phyloP scores from a whole-genome alignment of 1,140 invertebrate genomes.

The Cecropterus lyciades region DNA sequence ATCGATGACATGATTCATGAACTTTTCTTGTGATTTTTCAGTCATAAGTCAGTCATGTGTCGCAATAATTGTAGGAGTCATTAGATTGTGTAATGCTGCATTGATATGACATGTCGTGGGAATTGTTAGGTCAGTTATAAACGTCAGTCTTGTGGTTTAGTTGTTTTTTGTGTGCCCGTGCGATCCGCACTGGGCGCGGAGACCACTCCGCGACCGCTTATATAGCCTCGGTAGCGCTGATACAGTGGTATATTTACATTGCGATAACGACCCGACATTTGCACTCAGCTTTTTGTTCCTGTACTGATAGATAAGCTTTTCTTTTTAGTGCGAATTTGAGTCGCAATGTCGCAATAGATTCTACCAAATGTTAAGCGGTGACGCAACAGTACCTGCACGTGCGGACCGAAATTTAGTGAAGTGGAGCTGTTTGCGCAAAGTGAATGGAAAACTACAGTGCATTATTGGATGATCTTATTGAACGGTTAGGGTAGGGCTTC shows the following conservation, averaged over 20 bases:
- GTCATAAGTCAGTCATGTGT: not conserved
- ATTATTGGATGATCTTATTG: constrained; percentile 30
- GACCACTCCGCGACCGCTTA: constrained; percentile 40
- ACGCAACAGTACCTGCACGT: constrained; percentile 34
- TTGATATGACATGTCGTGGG: no score
- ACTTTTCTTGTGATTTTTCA: no score
- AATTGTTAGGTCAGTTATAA: not conserved
- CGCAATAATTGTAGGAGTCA: constrained; percentile 1
- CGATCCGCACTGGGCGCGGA: constrained; percentile 73
- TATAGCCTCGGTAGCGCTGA: constrained; percentile 65
- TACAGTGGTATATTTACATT: constrained; percentile 55
- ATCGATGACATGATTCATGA: constrained; percentile 27
- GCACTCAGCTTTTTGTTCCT: constrained; percentile 50
- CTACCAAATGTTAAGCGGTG: constrained; percentile 5
- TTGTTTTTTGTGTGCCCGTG: constrained; percentile 68
- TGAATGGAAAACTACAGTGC: constrained; percentile 70
- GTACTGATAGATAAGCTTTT: constrained; percentile 24
- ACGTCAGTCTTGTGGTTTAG: not conserved
- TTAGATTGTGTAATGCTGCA: not conserved
- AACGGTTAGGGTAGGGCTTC: constrained; percentile 18
- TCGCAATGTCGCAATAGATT: not conserved
- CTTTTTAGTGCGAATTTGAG: not conserved
- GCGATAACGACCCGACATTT: constrained; percentile 48
- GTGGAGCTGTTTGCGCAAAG: constrained; percentile 52
- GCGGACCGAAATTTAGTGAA: constrained; percentile 34